phyloP scores from a whole-genome alignment of 2,797 vertebrate genomes.

The Cottoperca gobio region DNA sequence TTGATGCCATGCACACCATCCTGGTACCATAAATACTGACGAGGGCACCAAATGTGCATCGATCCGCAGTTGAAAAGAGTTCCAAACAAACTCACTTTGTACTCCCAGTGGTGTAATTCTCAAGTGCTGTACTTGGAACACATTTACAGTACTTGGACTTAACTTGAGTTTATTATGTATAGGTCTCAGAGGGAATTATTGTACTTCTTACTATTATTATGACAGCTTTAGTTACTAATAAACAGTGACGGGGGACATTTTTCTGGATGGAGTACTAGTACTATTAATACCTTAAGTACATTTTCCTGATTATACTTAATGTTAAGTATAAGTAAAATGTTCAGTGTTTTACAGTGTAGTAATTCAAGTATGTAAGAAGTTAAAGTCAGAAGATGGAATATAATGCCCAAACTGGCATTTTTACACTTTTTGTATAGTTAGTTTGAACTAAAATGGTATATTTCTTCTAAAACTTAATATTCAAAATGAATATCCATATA shows the following conservation, averaged over 20 bases:
- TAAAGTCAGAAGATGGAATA: neutral
- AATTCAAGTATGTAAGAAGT: no score
- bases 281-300: no score
- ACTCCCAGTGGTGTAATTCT: neutral
- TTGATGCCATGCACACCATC: neutral
- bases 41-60: neutral
- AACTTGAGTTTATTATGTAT: neutral
- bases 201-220: neutral
- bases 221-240: neutral
- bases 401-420: no score
- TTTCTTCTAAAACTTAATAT: constrained; percentile 2
- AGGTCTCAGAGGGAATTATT: neutral
- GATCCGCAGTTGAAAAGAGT: neutral
- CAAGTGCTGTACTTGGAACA: neutral
- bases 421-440: neutral
- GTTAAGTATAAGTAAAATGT: no score
- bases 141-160: neutral
- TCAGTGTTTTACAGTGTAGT: no score
- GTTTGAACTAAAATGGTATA: neutral
- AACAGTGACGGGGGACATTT: no score
- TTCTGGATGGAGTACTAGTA: no score
- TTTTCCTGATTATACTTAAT: no score
- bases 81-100: neutral
- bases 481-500: constrained; percentile 23
- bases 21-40: neutral